Percentiles rank a stretch among this genome's conserved stretches.
These are phyloP conservation scores for Ancistrus triradiatus DNA, from an alignment of 2,113 vertebrate genomes.

Conservation along the genomic window DNA sequence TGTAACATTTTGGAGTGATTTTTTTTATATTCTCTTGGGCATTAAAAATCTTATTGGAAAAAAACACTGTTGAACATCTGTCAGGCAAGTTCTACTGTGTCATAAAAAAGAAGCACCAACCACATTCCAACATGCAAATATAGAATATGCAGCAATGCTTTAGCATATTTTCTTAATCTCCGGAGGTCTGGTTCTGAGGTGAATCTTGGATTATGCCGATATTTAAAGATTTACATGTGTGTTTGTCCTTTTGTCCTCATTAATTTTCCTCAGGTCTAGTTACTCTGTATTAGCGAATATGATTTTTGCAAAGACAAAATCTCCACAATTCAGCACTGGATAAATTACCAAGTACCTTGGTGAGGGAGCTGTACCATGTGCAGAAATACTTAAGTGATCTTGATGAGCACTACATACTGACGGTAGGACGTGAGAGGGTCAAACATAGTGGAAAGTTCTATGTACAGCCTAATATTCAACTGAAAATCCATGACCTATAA, in stretches of 20 bases:
- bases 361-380: conserved; percentile 39
- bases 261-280: conserved; percentile 40
- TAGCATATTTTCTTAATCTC: too few relatives aligned
- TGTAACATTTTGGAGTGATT: too few relatives aligned
- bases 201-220: too few relatives aligned
- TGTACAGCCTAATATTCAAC: too few relatives aligned
- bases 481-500: too few relatives aligned
- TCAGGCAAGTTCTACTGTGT: neutral
- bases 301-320: conserved; percentile 57
- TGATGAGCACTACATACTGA: conserved; percentile 35
- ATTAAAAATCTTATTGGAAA: neutral
- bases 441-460: conserved; percentile 8
- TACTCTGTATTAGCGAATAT: conserved; percentile 33
- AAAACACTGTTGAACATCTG: neutral
- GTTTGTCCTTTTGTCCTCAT: conserved; percentile 34
- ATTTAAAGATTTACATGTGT: conserved; percentile 22
- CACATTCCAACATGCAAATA: neutral
- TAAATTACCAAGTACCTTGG: conserved; percentile 49
- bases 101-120: neutral
- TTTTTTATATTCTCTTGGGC: too few relatives aligned
- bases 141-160: neutral
- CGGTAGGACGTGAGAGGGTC: conserved; percentile 49
- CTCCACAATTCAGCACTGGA: conserved; percentile 45
- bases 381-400: conserved; percentile 40
- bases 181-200: too few relatives aligned